These are phyloP conservation scores for Indicator maculatus DNA, from an alignment of 2,113 vertebrate genomes.

Conservation along the genomic window DNA sequence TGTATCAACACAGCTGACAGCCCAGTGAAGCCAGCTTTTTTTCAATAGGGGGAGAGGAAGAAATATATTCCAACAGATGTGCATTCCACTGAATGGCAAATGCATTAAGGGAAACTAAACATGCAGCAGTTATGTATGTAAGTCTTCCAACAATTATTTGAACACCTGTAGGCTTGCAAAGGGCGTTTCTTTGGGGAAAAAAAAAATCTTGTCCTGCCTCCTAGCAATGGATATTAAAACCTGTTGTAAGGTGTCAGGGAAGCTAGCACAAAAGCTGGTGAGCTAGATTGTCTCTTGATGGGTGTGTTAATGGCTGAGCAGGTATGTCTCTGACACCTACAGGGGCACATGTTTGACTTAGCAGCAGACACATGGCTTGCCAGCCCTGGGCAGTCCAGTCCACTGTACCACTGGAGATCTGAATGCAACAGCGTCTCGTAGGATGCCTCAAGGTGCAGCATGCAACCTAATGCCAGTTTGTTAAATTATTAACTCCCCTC, in stretches of 20 bases:
- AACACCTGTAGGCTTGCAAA: neutral
- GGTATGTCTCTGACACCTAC: neutral
- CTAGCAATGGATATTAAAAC: neutral
- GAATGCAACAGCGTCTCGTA: neutral
- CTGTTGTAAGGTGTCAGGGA: neutral
- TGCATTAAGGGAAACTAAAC: neutral
- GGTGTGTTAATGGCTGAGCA: neutral
- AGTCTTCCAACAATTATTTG: neutral
- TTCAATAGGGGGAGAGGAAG: neutral
- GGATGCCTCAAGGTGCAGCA: neutral
- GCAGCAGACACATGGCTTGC: neutral
- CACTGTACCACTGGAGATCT: neutral
- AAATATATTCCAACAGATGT: neutral
- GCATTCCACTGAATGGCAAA: neutral
- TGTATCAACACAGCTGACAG: neutral
- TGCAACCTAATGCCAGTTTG: neutral
- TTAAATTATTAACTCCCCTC: neutral
- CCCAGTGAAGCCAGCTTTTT: neutral
- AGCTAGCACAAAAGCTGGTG: neutral
- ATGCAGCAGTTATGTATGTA: neutral
- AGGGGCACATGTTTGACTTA: neutral
- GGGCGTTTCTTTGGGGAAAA: neutral
- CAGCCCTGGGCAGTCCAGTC: neutral
- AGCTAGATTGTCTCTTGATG: neutral
- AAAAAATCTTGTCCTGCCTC: neutral